phyloP scores from a whole-genome alignment of 92 coral and sea anemone genomes.

The Scolanthus callimorphus region DNA sequence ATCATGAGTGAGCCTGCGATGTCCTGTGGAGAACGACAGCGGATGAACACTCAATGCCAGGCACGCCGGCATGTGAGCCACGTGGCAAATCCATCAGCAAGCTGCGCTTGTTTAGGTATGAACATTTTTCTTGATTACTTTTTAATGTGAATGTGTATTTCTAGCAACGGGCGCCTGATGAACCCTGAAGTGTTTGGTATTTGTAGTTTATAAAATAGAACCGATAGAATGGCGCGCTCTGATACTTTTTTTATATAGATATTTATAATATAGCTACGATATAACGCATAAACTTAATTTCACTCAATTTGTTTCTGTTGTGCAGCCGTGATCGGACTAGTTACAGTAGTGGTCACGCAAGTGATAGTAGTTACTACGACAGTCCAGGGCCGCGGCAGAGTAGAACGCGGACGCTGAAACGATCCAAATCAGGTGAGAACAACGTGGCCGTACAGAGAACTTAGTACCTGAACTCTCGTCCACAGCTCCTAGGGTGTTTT shows the following conservation, averaged over 20 bases:
- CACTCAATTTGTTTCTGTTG: background rate
- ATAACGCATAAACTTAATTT: background rate
- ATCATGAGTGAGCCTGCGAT: constrained; percentile 69
- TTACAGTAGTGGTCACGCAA: constrained; percentile 97
- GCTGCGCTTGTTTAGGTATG: constrained; percentile 62
- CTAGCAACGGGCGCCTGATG: no score
- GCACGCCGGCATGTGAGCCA: constrained; percentile 40
- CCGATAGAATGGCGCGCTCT: no score
- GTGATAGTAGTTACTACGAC: constrained; percentile 93
- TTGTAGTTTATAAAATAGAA: no score
- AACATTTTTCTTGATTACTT: no score
- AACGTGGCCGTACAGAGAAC: no score
- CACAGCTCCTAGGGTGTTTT: no score
- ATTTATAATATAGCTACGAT: no score
- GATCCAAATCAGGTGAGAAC: constrained; percentile 74
- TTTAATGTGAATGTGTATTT: no score
- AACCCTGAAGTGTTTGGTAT: no score
- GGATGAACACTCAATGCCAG: constrained; percentile 72
- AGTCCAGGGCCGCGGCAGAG: constrained; percentile 75
- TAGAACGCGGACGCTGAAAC: constrained; percentile 54
- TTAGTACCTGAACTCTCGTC: no score
- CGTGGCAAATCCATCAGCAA: constrained; percentile 57
- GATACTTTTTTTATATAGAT: no score
- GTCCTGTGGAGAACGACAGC: constrained; percentile 72
- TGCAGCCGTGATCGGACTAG: constrained; percentile 77